Base-by-base conservation (phyloP, 2,113 vertebrate genomes). In the Ctenodactylus gundi region DNA sequence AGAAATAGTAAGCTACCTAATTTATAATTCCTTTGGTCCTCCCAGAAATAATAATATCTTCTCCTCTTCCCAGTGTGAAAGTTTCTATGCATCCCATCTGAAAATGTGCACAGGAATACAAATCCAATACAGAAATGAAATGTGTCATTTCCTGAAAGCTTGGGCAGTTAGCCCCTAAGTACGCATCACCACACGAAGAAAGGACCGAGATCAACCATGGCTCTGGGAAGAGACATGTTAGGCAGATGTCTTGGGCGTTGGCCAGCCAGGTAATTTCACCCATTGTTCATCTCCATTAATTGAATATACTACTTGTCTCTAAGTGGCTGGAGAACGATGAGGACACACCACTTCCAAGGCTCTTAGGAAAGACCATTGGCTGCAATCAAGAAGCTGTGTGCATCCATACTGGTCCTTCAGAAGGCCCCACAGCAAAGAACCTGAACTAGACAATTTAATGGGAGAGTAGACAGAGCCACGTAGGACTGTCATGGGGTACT, bases 41-140 rank as follows among this genome's bases (percentile, higher is more conserved):
- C 60, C 49, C 29, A 85, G 72, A 93, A 88, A 95, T 81, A 64
- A 82, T 76, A 91, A 87, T 88, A 41, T 62, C 95, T 96, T 80
- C 49, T 72, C 81, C 55, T 84, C 49, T 39, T 93, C 81, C 92
- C 60, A 81, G 41, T 62, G 77, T 85, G 88, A 92, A 91, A 13
- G 27, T 36, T 85, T 93, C 89, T 81, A 86, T 77, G 31, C 53
- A 77, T 85, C 31, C 36, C 85, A 88, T 75, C 60, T 92, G 44
- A 75, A 95, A 95, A 73, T 95, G n/a, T 90, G 82, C 83, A 94
- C 83, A 77, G 81, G 36, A 70, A 88, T 88, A 92, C 88, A 90
- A 88, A 93, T 77, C 72, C 70, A 75, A 85, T 31, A 78, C 10
- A 80, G 21, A 95, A 86, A 60, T 18, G 39, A 95, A 87, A 75